Conservation (phyloP, 92 coral and sea anemone species). For the Palythoa grandiflora region DNA sequence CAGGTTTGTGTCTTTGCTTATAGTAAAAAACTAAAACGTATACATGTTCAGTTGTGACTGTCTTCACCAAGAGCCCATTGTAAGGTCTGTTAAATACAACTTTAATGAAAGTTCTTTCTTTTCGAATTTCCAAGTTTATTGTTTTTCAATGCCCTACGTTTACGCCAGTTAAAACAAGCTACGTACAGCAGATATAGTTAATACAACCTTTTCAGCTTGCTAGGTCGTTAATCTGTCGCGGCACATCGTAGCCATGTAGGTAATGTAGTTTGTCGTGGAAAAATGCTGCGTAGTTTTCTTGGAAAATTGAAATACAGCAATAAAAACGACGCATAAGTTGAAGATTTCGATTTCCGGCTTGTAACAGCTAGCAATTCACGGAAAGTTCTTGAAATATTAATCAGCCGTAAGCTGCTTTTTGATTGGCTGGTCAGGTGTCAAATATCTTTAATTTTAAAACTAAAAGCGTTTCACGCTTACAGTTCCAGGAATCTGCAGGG, state of each 20-base stretch:
- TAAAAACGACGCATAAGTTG: not conserved
- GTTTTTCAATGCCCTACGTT: not conserved
- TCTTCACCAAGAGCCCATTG: not conserved
- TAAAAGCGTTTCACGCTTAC: not conserved
- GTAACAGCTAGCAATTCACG: not conserved
- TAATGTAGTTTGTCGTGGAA: no score
- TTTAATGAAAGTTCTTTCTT: not conserved
- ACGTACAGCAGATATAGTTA: not conserved
- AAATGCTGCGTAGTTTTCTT: no score
- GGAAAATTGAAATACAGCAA: no score
- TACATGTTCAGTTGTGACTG: no score
- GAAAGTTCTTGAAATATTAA: not conserved
- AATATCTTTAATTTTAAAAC: not conserved
- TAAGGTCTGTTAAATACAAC: not conserved
- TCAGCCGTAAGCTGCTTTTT: not conserved
- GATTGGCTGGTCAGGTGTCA: not conserved
- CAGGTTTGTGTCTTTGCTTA: conserved; percentile 55
- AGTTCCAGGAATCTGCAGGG: not conserved
- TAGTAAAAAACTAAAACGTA: no score
- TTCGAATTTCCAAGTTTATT: not conserved
- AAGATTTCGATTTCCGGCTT: not conserved
- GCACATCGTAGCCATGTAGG: no score
- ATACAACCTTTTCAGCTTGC: no score
- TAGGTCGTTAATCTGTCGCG: no score
- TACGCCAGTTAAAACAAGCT: not conserved